A percentile compares a stretch with the other conserved stretches of the same genome.
These are phyloP conservation scores for Toxotes lorentzi DNA, from an alignment of 2,797 vertebrate genomes.

Conservation along the genomic window DNA sequence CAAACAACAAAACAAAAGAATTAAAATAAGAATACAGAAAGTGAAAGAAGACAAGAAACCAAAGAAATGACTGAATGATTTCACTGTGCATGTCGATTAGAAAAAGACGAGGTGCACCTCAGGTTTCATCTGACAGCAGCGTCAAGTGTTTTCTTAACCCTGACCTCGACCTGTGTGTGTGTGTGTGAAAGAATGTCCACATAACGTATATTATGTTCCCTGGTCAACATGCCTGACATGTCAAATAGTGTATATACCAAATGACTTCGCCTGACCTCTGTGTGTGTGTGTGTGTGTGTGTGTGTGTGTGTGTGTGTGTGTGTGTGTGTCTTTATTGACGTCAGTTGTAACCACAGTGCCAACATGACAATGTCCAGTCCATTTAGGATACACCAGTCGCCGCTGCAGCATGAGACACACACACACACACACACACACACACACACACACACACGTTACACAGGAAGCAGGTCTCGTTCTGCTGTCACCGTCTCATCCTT, in stretches of 20 bases:
- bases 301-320: conserved; percentile 31
- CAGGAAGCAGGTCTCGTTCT: conserved; percentile 4
- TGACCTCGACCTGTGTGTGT: conserved; percentile 36
- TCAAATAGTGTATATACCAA: conserved; percentile 33
- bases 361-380: conserved; percentile 58
- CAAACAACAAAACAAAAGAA: neutral
- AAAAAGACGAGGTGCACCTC: conserved; percentile 3
- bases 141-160: conserved; percentile 51
- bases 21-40: neutral
- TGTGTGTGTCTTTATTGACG: conserved; percentile 44
- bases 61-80: neutral
- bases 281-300: conserved; percentile 15
- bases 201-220: conserved; percentile 31
- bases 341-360: conserved; percentile 50
- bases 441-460: conserved; percentile 22
- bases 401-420: conserved; percentile 29
- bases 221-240: conserved; percentile 48
- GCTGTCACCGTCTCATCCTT: too few species aligned
- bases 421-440: conserved; percentile 27
- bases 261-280: conserved; percentile 45
- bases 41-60: neutral
- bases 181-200: neutral
- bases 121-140: conserved; percentile 43
- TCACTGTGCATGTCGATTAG: too few species aligned
- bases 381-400: conserved; percentile 51